Evolutionary conservation across 2,113 vertebrate species (phyloP).

Genomic region (Platycercus adscitus): DNA sequence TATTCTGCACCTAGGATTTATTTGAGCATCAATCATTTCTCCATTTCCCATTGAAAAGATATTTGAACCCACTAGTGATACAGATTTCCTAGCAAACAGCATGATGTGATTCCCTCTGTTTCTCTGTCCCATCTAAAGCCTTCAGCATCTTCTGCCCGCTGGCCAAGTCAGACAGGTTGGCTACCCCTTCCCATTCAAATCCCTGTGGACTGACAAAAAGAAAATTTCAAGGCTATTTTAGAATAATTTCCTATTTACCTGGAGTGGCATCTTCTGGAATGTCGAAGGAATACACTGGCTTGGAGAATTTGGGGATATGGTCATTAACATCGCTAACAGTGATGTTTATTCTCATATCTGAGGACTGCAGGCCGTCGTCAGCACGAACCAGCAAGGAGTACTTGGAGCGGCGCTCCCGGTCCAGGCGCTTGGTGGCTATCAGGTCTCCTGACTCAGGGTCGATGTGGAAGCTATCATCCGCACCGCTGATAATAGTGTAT

Average conservation of each 20-base stretch:
- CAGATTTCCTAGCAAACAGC: not conserved
- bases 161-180: not conserved
- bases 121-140: fast-evolving
- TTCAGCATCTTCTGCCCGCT: not conserved
- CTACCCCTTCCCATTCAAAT: not conserved
- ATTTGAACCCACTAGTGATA: not conserved
- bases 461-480: conserved; percentile 93
- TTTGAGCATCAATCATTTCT: not conserved
- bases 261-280: conserved; percentile 89
- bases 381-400: conserved; percentile 94
- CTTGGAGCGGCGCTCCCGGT: conserved; percentile 91
- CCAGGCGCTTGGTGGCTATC: conserved; percentile 89
- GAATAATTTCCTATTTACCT: conserved; percentile 72
- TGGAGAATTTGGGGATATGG: conserved; percentile 92
- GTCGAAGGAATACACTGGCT: conserved; percentile 91
- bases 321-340: conserved; percentile 94
- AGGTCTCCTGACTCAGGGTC: conserved; percentile 95
- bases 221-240: not conserved
- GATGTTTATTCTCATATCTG: conserved; percentile 93
- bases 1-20: not conserved
- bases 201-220: not conserved
- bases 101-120: not conserved
- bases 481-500: conserved; percentile 95
- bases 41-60: not conserved
- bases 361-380: conserved; percentile 93